Conservation (phyloP, 2,113 vertebrate genomes). For the Bolborhynchus lineola region DNA sequence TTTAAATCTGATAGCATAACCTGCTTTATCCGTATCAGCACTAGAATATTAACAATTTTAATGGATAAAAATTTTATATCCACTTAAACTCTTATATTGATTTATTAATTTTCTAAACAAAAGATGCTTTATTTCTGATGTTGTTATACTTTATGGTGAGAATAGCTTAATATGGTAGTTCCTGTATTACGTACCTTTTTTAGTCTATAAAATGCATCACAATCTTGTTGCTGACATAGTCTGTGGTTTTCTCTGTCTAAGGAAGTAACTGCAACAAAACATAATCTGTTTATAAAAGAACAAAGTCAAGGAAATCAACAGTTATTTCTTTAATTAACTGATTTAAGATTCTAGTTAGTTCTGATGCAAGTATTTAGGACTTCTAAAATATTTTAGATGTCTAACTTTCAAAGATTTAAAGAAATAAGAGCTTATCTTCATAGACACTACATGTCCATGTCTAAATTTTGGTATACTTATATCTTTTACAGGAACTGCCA, state of each 20-base stretch:
- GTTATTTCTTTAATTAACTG: neutral
- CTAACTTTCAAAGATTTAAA: neutral
- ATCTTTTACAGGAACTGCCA: neutral
- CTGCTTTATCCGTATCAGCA: neutral
- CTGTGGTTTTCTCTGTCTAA: constrained; percentile 38
- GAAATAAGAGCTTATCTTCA: neutral
- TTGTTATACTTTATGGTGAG: neutral
- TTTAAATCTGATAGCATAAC: neutral
- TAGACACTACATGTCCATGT: neutral
- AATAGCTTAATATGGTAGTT: neutral
- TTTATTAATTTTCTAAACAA: neutral
- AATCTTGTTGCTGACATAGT: constrained; percentile 5
- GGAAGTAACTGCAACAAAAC: constrained; percentile 58
- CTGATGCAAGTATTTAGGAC: neutral
- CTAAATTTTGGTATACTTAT: neutral
- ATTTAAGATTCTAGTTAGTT: neutral
- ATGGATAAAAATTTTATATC: neutral
- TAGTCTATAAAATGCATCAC: constrained; percentile 54
- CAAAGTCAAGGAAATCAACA: neutral
- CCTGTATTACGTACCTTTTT: constrained; percentile 36
- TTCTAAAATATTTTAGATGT: neutral
- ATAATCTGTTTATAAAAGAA: constrained; percentile 24
- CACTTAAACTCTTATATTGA: neutral
- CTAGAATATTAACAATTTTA: neutral
- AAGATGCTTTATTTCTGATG: neutral